Evolutionary conservation across 2,888 invertebrate species (phyloP), one percentile per base, ranked within the genome.

Genomic region (Ophioninae sp.): DNA sequence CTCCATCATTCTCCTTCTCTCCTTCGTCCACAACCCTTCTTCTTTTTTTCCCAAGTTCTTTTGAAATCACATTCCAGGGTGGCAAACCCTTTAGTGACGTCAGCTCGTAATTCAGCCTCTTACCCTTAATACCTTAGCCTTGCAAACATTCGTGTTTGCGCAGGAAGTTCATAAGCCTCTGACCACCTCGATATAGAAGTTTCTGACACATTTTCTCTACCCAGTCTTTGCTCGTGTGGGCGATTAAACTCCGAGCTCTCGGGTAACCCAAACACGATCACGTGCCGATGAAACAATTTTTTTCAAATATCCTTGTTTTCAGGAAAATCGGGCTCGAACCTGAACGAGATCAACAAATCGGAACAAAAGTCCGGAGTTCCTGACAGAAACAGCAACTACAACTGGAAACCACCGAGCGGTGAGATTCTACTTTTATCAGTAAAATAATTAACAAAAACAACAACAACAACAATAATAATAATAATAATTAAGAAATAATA

Each of bases 271-370:
- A 68, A 68, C 22, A 23, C 39, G 13, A 51, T 10, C 2, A 51
- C 10, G 13, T 10, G 51, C 13, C 51, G 41, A 41, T 41, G 41
- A 41, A 41, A 41, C 13, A 51, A 13, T 51, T 51, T 51, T 51
- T 41, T 51, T 44, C 2, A 10, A 0, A 51, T 51, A 13, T 51
- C 13, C 51, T 51, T 51, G 0, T 86, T 89, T 89, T 22, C 90
- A 92, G 93, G 92, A 71, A 92, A 93, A 87, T 89, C 88, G 79
- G 91, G 92, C 86, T 92, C 92, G 37, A 93, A 92, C 87, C 89
- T 93, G 78, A 93, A 93, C 87, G 93, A 93, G 81, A 91, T 93
- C 85, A 93, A 91, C 86, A 93, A 93, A 86, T 93, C 93, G 73
- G 93, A 93, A 87, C 93, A 93, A 83, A 93, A 92, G 79, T 91